Percentiles rank a stretch among this genome's conserved stretches.
Conservation (phyloP, 35 echinoderm and acorn worm species). For the Nesometra sesokonis region DNA sequence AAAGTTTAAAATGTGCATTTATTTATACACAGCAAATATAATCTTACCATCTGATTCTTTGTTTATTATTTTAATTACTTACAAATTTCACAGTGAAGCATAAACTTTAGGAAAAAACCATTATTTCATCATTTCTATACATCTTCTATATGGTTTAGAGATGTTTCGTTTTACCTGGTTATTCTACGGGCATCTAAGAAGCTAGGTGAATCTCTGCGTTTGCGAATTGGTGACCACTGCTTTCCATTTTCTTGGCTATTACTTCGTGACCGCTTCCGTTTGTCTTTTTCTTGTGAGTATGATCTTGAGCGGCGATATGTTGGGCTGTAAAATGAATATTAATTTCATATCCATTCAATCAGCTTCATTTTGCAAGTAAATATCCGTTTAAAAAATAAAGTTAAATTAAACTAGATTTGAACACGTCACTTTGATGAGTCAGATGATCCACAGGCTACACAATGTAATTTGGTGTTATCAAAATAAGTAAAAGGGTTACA, state of each 20-base stretch:
- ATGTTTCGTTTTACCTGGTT: slow-evolving; percentile 50
- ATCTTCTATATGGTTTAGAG: background rate
- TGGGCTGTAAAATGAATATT: slow-evolving; percentile 36
- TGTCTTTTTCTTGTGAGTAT: background rate
- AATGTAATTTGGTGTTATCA: too few relatives aligned
- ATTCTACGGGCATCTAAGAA: slow-evolving; percentile 88
- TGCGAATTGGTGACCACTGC: slow-evolving; percentile 85
- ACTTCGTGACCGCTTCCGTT: slow-evolving; percentile 23
- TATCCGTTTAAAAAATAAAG: too few relatives aligned
- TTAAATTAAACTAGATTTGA: too few relatives aligned
- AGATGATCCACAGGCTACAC: too few relatives aligned
- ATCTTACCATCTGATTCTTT: background rate
- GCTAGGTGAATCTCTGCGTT: slow-evolving; percentile 86
- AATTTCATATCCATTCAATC: background rate
- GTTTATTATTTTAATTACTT: background rate
- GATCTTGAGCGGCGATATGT: slow-evolving; percentile 28
- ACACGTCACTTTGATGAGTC: too few relatives aligned
- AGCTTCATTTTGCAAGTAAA: too few relatives aligned
- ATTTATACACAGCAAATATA: background rate
- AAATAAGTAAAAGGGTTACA: too few relatives aligned
- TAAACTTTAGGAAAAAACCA: background rate
- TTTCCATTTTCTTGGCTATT: slow-evolving; percentile 41
- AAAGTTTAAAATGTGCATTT: background rate
- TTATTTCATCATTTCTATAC: background rate
- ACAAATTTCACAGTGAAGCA: too few relatives aligned